Base-by-base conservation (phyloP, 1,140 invertebrate genomes). In the Meteorus sp. region DNA sequence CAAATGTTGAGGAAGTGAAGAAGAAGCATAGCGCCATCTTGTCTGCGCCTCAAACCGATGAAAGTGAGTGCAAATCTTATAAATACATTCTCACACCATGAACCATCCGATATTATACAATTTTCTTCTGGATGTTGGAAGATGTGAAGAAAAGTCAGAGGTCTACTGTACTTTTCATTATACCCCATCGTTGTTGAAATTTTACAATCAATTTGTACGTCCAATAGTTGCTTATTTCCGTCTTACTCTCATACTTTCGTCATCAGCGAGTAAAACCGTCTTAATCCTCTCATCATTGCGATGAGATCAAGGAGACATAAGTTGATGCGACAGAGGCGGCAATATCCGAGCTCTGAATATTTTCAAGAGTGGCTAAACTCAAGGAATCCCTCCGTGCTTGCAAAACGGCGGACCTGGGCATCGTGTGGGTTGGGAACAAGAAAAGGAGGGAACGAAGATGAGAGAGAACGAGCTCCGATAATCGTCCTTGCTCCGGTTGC, bases 1-100 rank as follows among this genome's bases (percentile, higher is more conserved):
- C 91, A 69, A 98, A 98, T 87, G 96, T 99, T 45, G 96, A 99
- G 77, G 95, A 99, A 83, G 97, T 99, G 27, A 99, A 99, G 86
- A 98, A 97, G 86, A 98, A 98, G 86, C 97, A 99, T 82, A 98
- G 95, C 84, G 91, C 93, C 79, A 99, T 99, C 73, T 84, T 99
- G 67, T 97, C 95, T 69, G 96, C 96, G 65, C 97, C 97, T 61
- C 94, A 97, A 74, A 97, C 95, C 73, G 97, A 99, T 86, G 96
- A 99, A 84, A 98, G 95, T 98, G 85, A 94, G 91, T 88, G n/a
- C n/a, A n/a, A n/a, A n/a, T n/a, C n/a, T n/a, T n/a, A n/a, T n/a
- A n/a, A n/a, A n/a, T n/a, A n/a, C n/a, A n/a, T n/a, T n/a, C n/a
- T n/a, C n/a, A n/a, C n/a, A n/a, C n/a, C n/a, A n/a, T n/a, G n/a